A percentile compares a stretch with the other conserved stretches of the same genome.
phyloP scores from a whole-genome alignment of 2,797 vertebrate species.

The Benthosema pterotum region DNA sequence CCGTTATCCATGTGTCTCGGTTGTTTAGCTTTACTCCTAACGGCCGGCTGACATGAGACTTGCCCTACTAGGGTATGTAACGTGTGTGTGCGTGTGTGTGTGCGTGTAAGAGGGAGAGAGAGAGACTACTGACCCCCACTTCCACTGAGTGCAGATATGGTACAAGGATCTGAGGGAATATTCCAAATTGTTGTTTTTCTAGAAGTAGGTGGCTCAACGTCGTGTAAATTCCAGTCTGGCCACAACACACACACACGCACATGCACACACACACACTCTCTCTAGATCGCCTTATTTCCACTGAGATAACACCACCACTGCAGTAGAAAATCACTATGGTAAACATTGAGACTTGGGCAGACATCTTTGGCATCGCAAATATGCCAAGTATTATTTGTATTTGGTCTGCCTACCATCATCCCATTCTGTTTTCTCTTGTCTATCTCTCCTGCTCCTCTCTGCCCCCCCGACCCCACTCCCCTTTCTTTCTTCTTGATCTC shows the following conservation, averaged over 20 bases:
- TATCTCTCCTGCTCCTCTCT: too few relatives aligned
- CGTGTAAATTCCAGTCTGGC: slow-evolving; percentile 47
- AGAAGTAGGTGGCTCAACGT: slow-evolving; percentile 2
- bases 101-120: slow-evolving; percentile 17
- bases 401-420: slow-evolving; percentile 46
- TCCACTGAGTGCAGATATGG: slow-evolving; percentile 22
- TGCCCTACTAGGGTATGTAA: slow-evolving; percentile 46
- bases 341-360: slow-evolving; percentile 49
- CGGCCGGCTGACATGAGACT: slow-evolving; percentile 36
- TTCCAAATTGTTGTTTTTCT: slow-evolving; percentile 4
- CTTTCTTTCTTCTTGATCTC: slow-evolving; percentile 28
- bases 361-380: slow-evolving; percentile 68
- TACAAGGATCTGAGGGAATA: slow-evolving; percentile 18
- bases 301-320: slow-evolving; percentile 55
- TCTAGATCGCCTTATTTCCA: slow-evolving; percentile 57
- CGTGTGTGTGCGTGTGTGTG: slow-evolving; percentile 19
- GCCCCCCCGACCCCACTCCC: too few relatives aligned
- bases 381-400: slow-evolving; percentile 68
- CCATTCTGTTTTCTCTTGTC: slow-evolving; percentile 3
- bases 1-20: slow-evolving; percentile 22
- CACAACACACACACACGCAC: neutral
- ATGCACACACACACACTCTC: too few relatives aligned
- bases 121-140: neutral
- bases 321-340: slow-evolving; percentile 54
- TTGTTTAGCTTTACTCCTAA: slow-evolving; percentile 47